These are phyloP conservation scores for Yponomeuta cagnagella DNA, from an alignment of 2,888 invertebrate species.

Conservation along the genomic window DNA sequence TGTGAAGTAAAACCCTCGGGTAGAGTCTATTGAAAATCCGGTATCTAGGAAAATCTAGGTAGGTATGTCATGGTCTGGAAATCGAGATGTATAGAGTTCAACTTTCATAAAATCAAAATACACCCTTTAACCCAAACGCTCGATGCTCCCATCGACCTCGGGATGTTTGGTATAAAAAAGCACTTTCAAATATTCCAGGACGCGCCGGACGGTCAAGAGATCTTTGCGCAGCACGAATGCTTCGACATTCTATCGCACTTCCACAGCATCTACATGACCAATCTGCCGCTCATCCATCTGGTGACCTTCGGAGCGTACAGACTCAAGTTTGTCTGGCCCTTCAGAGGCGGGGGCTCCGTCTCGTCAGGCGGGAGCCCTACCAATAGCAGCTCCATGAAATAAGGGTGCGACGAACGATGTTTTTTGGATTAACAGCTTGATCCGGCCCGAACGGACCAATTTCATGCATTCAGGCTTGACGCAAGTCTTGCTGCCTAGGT, in stretches of 20 bases:
- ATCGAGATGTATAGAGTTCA: no score
- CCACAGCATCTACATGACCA: conserved; percentile 54
- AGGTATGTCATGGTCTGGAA: no score
- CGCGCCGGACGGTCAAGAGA: conserved; percentile 53
- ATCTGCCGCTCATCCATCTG: conserved; percentile 59
- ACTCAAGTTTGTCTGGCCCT: conserved; percentile 57
- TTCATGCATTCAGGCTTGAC: background rate
- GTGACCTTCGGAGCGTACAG: conserved; percentile 48
- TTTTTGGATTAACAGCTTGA: no score
- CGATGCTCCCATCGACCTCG: no score
- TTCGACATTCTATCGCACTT: conserved; percentile 63
- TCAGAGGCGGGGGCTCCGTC: conserved; percentile 30
- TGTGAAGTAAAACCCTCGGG: no score
- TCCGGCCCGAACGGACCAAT: no score
- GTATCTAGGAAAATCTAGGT: no score
- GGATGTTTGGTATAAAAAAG: no score
- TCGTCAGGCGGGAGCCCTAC: background rate
- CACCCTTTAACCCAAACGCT: no score
- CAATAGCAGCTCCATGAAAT: background rate
- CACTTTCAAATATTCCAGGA: conserved; percentile 36
- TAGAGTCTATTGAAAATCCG: no score
- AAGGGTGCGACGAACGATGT: background rate
- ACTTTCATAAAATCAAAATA: no score
- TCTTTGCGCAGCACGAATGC: conserved; percentile 55
- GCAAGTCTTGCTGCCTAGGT: no score